Evolutionary conservation across 2,888 invertebrate genomes (phyloP).

Genomic region (Polymixis lichenea): DNA sequence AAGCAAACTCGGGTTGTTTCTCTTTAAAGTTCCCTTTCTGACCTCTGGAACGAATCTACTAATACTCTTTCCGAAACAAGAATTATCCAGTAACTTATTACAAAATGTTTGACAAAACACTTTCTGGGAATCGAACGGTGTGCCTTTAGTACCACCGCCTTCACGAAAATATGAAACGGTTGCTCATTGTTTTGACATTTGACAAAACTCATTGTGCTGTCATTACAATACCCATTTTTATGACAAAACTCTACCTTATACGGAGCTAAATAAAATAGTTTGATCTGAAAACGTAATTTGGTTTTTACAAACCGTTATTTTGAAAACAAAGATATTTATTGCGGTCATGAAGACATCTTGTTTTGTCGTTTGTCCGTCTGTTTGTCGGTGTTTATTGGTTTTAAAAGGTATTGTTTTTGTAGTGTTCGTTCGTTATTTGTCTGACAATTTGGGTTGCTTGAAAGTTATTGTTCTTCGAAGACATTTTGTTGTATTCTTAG

Average conservation of each 20-base stretch:
- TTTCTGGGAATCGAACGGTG: slow-evolving; percentile 58
- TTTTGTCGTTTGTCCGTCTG: slow-evolving; percentile 61
- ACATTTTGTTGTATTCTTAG: slow-evolving; percentile 22
- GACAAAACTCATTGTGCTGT: slow-evolving; percentile 50
- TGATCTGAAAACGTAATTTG: slow-evolving; percentile 29
- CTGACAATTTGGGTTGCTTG: slow-evolving; percentile 52
- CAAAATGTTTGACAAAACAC: slow-evolving; percentile 25
- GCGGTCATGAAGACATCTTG: slow-evolving; percentile 75
- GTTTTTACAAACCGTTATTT: slow-evolving; percentile 67
- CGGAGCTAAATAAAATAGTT: slow-evolving; percentile 11
- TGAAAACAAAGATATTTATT: slow-evolving; percentile 74
- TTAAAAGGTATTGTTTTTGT: slow-evolving; percentile 45
- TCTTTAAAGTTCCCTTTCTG: slow-evolving; percentile 36
- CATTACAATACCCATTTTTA: slow-evolving; percentile 30
- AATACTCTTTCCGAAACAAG: slow-evolving; percentile 54
- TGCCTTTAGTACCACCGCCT: slow-evolving; percentile 21
- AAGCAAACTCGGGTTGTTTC: not conserved
- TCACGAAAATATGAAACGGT: slow-evolving; percentile 53
- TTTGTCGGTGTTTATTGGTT: slow-evolving; percentile 64
- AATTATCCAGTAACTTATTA: slow-evolving; percentile 58
- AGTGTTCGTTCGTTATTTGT: slow-evolving; percentile 51
- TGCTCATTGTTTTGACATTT: slow-evolving; percentile 61
- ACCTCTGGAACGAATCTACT: slow-evolving; percentile 62
- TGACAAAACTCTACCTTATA: slow-evolving; percentile 30
- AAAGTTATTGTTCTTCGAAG: slow-evolving; percentile 49